Conservation (phyloP, 2,797 vertebrate species). For the Falco peregrinus region DNA sequence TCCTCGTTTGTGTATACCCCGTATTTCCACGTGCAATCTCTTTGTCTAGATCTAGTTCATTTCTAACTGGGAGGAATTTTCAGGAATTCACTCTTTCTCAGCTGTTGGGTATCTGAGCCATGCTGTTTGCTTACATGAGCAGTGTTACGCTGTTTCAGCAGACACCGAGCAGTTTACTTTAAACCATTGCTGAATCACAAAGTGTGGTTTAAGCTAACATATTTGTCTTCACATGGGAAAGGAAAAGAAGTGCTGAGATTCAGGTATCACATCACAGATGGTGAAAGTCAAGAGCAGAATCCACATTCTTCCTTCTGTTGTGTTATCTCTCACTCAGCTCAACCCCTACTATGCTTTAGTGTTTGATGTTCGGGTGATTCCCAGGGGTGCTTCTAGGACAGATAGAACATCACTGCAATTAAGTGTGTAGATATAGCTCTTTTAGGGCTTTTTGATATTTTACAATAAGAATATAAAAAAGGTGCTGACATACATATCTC, state of each 20-base stretch:
- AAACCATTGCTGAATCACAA: not conserved
- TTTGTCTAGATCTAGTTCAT: not conserved
- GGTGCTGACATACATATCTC: not conserved
- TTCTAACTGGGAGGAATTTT: not conserved
- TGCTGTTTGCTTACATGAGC: not conserved
- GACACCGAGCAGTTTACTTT: not conserved
- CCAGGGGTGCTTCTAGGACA: not conserved
- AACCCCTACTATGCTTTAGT: not conserved
- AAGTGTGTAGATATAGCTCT: not conserved
- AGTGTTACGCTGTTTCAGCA: not conserved
- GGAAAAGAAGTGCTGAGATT: not conserved
- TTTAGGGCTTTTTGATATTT: not conserved
- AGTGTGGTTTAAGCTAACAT: not conserved
- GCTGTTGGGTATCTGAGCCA: not conserved
- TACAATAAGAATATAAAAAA: not conserved
- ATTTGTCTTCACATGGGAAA: not conserved
- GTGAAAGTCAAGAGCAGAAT: not conserved
- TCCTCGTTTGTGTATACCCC: not conserved
- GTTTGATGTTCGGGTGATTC: constrained; percentile 7
- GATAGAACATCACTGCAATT: not conserved
- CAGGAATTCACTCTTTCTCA: not conserved
- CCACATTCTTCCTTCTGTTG: not conserved
- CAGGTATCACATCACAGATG: not conserved
- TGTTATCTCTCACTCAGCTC: not conserved
- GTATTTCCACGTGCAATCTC: not conserved